Percentiles rank a stretch among this genome's conserved stretches.
Evolutionary conservation across 2,888 invertebrate species (phyloP).

Genomic region (Temnothorax unifasciatus): DNA sequence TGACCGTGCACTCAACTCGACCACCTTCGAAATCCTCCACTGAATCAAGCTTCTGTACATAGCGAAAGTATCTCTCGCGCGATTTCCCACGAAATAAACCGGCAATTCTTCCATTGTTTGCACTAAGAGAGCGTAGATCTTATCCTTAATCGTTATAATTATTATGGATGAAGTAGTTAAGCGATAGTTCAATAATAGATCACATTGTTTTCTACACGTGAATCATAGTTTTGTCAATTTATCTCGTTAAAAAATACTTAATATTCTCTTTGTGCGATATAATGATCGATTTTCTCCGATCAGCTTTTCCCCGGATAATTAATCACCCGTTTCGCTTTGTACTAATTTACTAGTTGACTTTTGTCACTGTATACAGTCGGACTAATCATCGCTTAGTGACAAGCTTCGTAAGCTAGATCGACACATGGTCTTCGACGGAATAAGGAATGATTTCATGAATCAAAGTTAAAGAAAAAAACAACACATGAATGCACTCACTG

Average conservation of each 20-base stretch:
- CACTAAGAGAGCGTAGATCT: neutral
- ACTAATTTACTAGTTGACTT: slow-evolving; percentile 33
- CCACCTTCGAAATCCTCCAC: neutral
- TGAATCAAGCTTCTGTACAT: slow-evolving; percentile 46
- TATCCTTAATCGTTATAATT: neutral
- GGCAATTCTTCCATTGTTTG: neutral
- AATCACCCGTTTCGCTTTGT: slow-evolving; percentile 36
- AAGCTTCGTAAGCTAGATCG: slow-evolving; percentile 22
- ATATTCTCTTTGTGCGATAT: neutral
- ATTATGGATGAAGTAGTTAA: neutral
- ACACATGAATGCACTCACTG: slow-evolving; percentile 37
- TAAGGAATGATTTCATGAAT: neutral
- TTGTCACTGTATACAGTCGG: neutral
- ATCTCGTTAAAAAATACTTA: neutral
- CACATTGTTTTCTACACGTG: neutral
- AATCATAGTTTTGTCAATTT: neutral
- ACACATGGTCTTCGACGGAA: neutral
- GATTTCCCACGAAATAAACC: neutral
- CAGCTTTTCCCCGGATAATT: slow-evolving; percentile 3
- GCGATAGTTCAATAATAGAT: neutral
- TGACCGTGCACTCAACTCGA: slow-evolving; percentile 80
- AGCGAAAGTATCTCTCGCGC: neutral
- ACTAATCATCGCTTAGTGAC: neutral
- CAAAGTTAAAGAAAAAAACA: neutral
- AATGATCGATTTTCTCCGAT: neutral